Conservation (phyloP, 2,888 invertebrate genomes). For the Parnassius smintheus region DNA sequence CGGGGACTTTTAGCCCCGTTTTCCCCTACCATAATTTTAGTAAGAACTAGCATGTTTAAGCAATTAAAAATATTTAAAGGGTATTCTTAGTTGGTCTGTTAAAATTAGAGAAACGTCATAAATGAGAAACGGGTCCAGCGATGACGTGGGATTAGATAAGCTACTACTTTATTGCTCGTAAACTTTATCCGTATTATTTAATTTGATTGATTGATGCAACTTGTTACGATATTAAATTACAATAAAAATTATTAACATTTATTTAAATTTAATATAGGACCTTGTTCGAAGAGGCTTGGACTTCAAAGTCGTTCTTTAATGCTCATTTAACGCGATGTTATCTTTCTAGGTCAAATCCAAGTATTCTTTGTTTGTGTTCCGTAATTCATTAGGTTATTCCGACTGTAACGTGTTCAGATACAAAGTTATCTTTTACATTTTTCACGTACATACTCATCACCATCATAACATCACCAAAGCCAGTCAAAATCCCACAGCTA, state of each 20-base stretch:
- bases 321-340: slow-evolving; percentile 56
- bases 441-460: neutral
- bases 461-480: no score
- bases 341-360: slow-evolving; percentile 73
- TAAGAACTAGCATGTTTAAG: no score
- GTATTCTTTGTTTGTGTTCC: slow-evolving; percentile 45
- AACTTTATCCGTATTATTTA: slow-evolving; percentile 34
- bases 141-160: no score
- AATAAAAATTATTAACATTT: slow-evolving; percentile 1
- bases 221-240: slow-evolving; percentile 12
- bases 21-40: no score
- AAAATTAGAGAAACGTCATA: no score
- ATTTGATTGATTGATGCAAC: slow-evolving; percentile 17
- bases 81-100: no score
- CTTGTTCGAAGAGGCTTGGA: slow-evolving; percentile 51
- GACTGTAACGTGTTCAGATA: neutral
- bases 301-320: slow-evolving; percentile 51
- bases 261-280: slow-evolving; percentile 33
- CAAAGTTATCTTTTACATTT: neutral
- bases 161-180: slow-evolving; percentile 30
- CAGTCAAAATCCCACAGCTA: no score
- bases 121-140: no score
- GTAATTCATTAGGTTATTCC: slow-evolving; percentile 25
- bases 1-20: no score
- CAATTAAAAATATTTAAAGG: no score